Conservation (phyloP, 2,888 invertebrate genomes). For the Andrena trimmerana region DNA sequence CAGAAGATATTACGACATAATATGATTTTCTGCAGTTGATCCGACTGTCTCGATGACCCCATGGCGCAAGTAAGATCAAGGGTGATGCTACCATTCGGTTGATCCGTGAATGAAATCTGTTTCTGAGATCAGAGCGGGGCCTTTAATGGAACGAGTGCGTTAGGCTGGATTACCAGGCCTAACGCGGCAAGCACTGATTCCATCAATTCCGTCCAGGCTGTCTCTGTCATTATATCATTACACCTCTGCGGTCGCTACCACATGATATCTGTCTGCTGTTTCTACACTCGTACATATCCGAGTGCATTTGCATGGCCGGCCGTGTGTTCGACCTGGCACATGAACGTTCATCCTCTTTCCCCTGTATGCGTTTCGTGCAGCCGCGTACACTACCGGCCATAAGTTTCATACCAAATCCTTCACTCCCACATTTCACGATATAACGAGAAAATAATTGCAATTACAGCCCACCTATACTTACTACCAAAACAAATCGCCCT, state of each 20-base stretch:
- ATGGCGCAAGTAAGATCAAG: conserved; percentile 35
- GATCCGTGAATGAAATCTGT: conserved; percentile 61
- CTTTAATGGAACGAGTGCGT: conserved; percentile 70
- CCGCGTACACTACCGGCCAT: conserved; percentile 7
- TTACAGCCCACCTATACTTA: no score
- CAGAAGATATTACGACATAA: neutral
- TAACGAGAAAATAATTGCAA: neutral
- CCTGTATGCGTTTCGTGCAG: conserved; percentile 3
- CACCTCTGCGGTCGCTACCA: conserved; percentile 73
- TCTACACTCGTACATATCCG: conserved; percentile 12
- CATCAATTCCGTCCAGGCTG: conserved; percentile 82
- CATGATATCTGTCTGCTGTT: conserved; percentile 64
- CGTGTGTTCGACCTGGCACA: neutral
- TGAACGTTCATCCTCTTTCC: conserved; percentile 27
- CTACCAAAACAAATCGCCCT: no score
- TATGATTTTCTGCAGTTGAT: conserved; percentile 12
- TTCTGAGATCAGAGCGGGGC: conserved; percentile 55
- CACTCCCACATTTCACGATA: neutral
- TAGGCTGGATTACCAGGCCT: conserved; percentile 77
- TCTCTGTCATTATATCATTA: conserved; percentile 82
- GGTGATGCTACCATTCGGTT: conserved; percentile 33
- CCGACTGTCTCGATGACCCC: conserved; percentile 6
- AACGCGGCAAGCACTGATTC: conserved; percentile 80
- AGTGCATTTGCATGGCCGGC: neutral
- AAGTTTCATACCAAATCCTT: conserved; percentile 11